Conservation (phyloP, 2,888 invertebrate genomes). For the Hirudinaria manillensis region DNA sequence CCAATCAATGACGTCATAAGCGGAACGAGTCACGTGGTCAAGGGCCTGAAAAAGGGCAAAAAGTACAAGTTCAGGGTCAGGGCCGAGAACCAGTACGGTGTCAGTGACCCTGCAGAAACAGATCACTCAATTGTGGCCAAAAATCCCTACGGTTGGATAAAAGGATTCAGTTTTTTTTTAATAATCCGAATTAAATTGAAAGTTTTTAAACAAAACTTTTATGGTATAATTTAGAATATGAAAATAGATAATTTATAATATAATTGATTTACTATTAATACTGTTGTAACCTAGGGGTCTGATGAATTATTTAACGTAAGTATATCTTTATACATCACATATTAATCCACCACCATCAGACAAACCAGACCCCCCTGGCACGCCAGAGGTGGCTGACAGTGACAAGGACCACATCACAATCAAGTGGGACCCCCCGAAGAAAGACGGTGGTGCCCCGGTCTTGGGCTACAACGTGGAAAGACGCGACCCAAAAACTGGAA, state of each 20-base stretch:
- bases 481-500: slow-evolving; percentile 67
- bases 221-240: too few relatives aligned
- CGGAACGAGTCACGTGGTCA: slow-evolving; percentile 74
- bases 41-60: slow-evolving; percentile 84
- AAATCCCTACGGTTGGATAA: slow-evolving; percentile 77
- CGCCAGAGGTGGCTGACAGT: slow-evolving; percentile 84
- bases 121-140: slow-evolving; percentile 85
- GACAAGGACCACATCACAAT: slow-evolving; percentile 86
- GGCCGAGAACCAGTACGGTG: slow-evolving; percentile 93
- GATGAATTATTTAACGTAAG: too few relatives aligned
- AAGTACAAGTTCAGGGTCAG: slow-evolving; percentile 90
- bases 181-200: neutral
- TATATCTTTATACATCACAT: too few relatives aligned
- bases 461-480: slow-evolving; percentile 64
- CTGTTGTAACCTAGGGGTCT: too few relatives aligned
- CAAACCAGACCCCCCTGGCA: slow-evolving; percentile 64
- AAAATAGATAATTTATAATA: too few relatives aligned
- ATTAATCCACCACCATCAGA: slow-evolving; percentile 1
- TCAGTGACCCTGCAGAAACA: slow-evolving; percentile 81
- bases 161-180: slow-evolving; percentile 15
- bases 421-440: slow-evolving; percentile 80
- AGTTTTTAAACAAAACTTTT: too few relatives aligned
- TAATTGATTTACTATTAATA: too few relatives aligned
- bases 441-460: slow-evolving; percentile 83
- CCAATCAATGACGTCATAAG: slow-evolving; percentile 76